A percentile compares a stretch with the other conserved stretches of the same genome.
phyloP scores from a whole-genome alignment of 2,888 invertebrate species.

The Xestia c-nigrum region DNA sequence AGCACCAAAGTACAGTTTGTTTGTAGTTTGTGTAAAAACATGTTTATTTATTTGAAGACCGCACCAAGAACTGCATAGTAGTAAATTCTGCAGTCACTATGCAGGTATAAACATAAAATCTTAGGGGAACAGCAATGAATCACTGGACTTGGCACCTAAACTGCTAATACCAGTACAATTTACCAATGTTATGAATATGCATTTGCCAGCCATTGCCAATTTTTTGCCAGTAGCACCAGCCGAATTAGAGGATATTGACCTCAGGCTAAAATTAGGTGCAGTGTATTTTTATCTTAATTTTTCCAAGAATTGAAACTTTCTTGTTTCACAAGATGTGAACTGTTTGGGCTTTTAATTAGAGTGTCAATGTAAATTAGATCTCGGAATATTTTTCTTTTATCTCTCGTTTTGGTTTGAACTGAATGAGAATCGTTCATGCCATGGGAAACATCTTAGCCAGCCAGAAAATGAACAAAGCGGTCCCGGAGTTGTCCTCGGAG shows the following conservation, averaged over 20 bases:
- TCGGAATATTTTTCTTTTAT: background rate
- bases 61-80: background rate
- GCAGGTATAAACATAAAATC: constrained; percentile 1
- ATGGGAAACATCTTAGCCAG: background rate
- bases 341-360: constrained; percentile 40
- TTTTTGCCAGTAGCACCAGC: constrained; percentile 11
- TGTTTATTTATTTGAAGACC: background rate
- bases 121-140: constrained; percentile 15
- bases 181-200: background rate
- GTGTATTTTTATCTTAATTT: constrained; percentile 10
- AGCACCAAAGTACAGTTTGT: too few species aligned
- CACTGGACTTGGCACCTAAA: constrained; percentile 40
- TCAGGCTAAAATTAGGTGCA: constrained; percentile 21
- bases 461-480: too few species aligned
- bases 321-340: background rate
- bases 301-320: constrained; percentile 33
- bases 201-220: constrained; percentile 36
- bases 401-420: background rate
- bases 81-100: background rate
- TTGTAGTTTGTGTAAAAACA: background rate
- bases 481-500: background rate
- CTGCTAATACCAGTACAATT: constrained; percentile 2
- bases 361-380: constrained; percentile 13
- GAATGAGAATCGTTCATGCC: background rate
- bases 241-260: constrained; percentile 37